phyloP scores from a whole-genome alignment of 37 sponge, comb jelly and placozoan species.

The Mnemiopsis leidyi region DNA sequence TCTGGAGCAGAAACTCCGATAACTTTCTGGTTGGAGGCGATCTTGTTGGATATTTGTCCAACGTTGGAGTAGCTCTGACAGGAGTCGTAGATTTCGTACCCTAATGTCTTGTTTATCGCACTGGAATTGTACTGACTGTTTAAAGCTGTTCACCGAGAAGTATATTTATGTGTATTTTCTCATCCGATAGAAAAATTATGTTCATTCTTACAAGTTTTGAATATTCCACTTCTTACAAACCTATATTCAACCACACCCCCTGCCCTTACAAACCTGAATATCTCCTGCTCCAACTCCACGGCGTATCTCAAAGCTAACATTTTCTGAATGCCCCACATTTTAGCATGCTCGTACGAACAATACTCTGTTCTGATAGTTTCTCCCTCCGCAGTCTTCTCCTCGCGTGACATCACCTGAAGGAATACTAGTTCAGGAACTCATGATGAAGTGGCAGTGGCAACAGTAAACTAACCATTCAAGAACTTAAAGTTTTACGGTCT shows the following conservation, averaged over 20 bases:
- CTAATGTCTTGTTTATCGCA: constrained; percentile 10
- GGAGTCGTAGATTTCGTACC: constrained; percentile 41
- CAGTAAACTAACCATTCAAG: no score
- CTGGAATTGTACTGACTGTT: neutral
- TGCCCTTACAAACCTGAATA: neutral
- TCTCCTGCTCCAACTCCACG: neutral
- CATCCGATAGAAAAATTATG: no score
- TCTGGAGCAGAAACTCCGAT: constrained; percentile 3
- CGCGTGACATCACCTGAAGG: neutral
- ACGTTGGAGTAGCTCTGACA: neutral
- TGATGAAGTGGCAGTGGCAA: no score
- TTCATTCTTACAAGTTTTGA: no score
- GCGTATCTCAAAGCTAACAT: neutral
- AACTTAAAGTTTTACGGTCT: no score
- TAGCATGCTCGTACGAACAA: neutral
- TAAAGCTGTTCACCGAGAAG: no score
- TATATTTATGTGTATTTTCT: no score
- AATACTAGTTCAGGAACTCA: no score
- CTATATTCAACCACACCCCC: no score
- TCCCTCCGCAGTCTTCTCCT: neutral
- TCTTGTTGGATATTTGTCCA: neutral
- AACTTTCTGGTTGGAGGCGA: neutral
- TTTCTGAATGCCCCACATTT: neutral
- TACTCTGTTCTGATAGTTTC: neutral
- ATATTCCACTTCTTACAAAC: no score